phyloP scores from a whole-genome alignment of 2,113 vertebrate genomes.

The Corydoras maculifer region DNA sequence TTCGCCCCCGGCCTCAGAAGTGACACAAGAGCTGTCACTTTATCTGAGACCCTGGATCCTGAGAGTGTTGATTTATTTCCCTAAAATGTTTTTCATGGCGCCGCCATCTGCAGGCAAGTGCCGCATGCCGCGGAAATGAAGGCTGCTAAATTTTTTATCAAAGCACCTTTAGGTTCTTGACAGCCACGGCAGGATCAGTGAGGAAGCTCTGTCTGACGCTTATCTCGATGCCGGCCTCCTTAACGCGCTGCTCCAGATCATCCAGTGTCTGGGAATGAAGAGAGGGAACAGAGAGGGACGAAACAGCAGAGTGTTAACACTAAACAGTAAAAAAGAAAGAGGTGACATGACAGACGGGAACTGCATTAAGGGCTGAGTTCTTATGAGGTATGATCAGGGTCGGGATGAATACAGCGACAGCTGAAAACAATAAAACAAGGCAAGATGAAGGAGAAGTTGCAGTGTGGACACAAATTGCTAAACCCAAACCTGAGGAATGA shows the following conservation, averaged over 20 bases:
- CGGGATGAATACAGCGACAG: background rate
- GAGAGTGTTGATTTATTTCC: constrained; percentile 32
- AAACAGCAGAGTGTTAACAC: background rate
- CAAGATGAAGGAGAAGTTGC: background rate
- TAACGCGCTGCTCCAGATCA: constrained; percentile 84
- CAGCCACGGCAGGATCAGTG: constrained; percentile 86
- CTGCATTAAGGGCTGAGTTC: background rate
- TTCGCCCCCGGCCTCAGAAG: constrained; percentile 9
- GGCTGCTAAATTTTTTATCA: constrained; percentile 42
- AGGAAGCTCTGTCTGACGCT: constrained; percentile 95
- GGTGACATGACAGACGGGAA: background rate
- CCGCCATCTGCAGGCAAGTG: constrained; percentile 20
- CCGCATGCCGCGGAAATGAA: constrained; percentile 22
- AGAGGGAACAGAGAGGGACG: background rate
- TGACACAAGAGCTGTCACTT: constrained; percentile 19
- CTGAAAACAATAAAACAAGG: background rate
- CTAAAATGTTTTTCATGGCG: constrained; percentile 18
- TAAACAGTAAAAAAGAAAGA: background rate
- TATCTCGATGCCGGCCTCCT: constrained; percentile 90
- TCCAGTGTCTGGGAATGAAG: constrained; percentile 75
- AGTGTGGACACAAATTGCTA: background rate
- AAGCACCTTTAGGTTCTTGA: constrained; percentile 91
- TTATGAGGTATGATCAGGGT: background rate
- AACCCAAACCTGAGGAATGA: background rate
- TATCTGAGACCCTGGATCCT: constrained; percentile 23